Base-by-base conservation (phyloP, 1,140 invertebrate species). In the Steinernema feltiae region DNA sequence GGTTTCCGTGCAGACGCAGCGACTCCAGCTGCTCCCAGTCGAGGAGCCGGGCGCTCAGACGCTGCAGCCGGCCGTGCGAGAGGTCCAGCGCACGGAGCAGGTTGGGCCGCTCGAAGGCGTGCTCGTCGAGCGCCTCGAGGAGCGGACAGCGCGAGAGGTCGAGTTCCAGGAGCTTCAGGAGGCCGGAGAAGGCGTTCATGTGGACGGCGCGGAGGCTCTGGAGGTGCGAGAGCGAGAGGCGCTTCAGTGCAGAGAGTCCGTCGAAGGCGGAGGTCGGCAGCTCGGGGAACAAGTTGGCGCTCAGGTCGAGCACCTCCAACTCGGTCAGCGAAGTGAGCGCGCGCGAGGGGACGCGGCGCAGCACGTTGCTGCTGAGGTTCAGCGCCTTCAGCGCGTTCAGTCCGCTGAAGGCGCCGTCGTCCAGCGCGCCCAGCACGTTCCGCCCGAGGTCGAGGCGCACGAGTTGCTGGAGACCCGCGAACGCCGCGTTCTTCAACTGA, bases 121-220 rank as follows among this genome's bases (percentile, higher is more conserved):
- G 48, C 32, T 32, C 32, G 72, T 73, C 48, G 7, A 73, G 15
- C 69, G 30, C 3, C 7, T 32, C 32, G 7, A 73, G 48, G 2
- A 46, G n/a, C 7, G 46, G 72, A 72, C 15, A 7, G 32, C 27
- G 46, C 7, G 72, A 70, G 30, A 73, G 30, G 48, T 46, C 32
- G 12, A 73, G 48, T 31, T 32, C 48, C 12, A 46, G 30, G 7
- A 73, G 72, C 30, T 73, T 31, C 69, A 73, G 29, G 30, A 73
- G 48, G 69, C 72, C 72, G 69, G 72, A 73, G 48, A 73, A 73
- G 48, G 72, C 72, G 72, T 73, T 73, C 12, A 73, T 7, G 30
- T n/a, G 48, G 30, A 53, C 48, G 72, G 41, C 30, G n/a, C 30
- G 31, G 15, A 73, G 72, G 18, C 29, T 31, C 30, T n/a, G 46